Evolutionary conservation across 2,113 vertebrate species (phyloP), one percentile per base, ranked within the genome.

Genomic region (Pseudopodoces humilis): DNA sequence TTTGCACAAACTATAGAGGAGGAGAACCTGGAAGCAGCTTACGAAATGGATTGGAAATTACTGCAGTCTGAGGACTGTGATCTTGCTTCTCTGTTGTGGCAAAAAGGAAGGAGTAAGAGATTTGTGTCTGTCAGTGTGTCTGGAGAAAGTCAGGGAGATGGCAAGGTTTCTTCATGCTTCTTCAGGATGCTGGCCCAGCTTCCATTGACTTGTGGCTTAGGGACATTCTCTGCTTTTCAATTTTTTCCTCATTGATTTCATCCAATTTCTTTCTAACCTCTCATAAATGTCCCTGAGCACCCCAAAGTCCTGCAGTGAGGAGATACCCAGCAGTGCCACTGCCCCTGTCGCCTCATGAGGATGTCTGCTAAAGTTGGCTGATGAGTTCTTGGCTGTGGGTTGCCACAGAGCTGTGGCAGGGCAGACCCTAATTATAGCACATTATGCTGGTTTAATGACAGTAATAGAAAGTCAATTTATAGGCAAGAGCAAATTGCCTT

Each of bases 401-500:
- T 87, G 47, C 84, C 87, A 72, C 63, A 65, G 78, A 76, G 46
- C 89, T 80, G 60, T 60, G 64, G 52, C 94, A 78, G 85, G 82
- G 68, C 82, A 94, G 88, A 71, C 85, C 65, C 58, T 86, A 83
- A 93, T 94, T 92, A 93, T 88, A 96, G 92, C 68, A 53, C 52
- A 15, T 88, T 88, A 60, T 60, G 23, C 86, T 88, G 80, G 25
- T 86, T 94, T 96, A 96, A 93, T 95, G 94, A 35, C 62, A 47
- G 69, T 87, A 91, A 96, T 88, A 96, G 91, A 95, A 97, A 96
- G 91, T 92, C 39, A 75, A 86, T 92, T 83, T 90, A 94, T 94
- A 97, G 97, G 93, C 94, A 97, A 92, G 95, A 97, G 93, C 94
- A 96, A 96, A 97, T 97, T 97, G 95, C 94, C 83, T 94, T 97